Evolutionary conservation across 1,140 invertebrate species (phyloP).

Genomic region (Drosophila nasuta): DNA sequence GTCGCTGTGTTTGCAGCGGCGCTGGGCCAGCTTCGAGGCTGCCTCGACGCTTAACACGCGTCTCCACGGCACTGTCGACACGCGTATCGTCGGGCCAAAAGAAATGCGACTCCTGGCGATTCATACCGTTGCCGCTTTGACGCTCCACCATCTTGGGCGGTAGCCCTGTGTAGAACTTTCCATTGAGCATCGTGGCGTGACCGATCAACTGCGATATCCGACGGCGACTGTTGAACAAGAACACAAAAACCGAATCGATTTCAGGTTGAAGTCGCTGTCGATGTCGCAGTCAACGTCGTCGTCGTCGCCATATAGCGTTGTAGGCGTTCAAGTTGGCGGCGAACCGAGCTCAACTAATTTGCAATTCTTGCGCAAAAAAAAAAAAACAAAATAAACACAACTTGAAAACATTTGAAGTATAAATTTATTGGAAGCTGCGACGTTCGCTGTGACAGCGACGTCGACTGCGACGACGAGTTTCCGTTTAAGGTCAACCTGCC

Average conservation of each 20-base stretch:
- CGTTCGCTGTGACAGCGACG: slow-evolving; percentile 18
- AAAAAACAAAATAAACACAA: slow-evolving; percentile 36
- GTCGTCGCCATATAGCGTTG: slow-evolving; percentile 51
- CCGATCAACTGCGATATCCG: slow-evolving; percentile 51
- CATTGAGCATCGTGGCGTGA: slow-evolving; percentile 68
- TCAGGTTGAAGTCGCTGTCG: slow-evolving; percentile 7
- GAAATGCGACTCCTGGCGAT: slow-evolving; percentile 79
- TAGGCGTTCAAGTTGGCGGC: slow-evolving; percentile 63
- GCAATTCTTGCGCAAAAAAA: slow-evolving; percentile 79
- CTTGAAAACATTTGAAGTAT: slow-evolving; percentile 59
- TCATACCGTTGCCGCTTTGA: slow-evolving; percentile 34
- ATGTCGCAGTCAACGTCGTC: slow-evolving; percentile 16
- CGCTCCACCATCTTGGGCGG: slow-evolving; percentile 81
- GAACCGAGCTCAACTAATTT: slow-evolving; percentile 69
- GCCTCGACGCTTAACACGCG: slow-evolving; percentile 59
- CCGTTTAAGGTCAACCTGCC: slow-evolving; percentile 78
- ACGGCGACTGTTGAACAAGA: slow-evolving; percentile 59
- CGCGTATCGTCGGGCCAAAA: slow-evolving; percentile 79
- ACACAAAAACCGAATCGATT: slow-evolving; percentile 39
- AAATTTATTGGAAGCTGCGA: slow-evolving; percentile 64
- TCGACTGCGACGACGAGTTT: slow-evolving; percentile 67
- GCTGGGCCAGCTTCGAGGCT: slow-evolving; percentile 49
- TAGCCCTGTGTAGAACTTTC: slow-evolving; percentile 80
- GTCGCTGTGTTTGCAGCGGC: slow-evolving; percentile 18
- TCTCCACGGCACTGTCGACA: slow-evolving; percentile 67